Percentiles rank a stretch among this genome's conserved stretches.
These are phyloP conservation scores for Caenorhabditis sp. DNA, from an alignment of 2,888 invertebrate species.

Conservation along the genomic window DNA sequence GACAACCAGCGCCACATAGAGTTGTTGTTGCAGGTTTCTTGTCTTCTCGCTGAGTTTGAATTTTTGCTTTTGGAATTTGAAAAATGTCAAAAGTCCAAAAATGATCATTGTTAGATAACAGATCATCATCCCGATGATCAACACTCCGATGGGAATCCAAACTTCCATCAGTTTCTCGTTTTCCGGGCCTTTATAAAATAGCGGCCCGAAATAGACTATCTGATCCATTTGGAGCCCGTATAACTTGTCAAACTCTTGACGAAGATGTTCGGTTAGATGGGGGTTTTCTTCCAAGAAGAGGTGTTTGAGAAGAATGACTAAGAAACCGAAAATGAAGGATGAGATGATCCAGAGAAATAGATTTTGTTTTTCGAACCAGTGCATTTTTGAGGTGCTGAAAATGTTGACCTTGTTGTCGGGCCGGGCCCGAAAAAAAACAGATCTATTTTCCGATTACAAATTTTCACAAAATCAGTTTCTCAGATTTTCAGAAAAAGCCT, in stretches of 20 bases:
- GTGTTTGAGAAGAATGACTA: constrained; percentile 21
- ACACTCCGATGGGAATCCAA: constrained; percentile 14
- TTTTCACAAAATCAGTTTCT: no score
- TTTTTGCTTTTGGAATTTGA: constrained; percentile 7
- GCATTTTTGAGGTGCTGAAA: no score
- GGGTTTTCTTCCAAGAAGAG: constrained; percentile 20
- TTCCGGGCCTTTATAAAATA: constrained; percentile 13
- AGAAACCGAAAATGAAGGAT: constrained; percentile 15
- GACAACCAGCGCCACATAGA: constrained; percentile 18
- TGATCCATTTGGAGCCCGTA: constrained; percentile 28
- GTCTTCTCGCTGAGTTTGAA: constrained; percentile 16
- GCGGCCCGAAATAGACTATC: constrained; percentile 23
- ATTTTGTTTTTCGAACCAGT: neutral
- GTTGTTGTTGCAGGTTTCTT: constrained; percentile 23
- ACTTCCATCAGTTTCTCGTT: constrained; percentile 2
- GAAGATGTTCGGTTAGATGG: constrained; percentile 23
- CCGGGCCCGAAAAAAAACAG: no score
- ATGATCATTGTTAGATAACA: constrained; percentile 20
- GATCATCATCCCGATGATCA: neutral
- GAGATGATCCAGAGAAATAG: constrained; percentile 20
- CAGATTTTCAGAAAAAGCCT: no score
- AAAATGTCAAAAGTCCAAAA: constrained; percentile 13
- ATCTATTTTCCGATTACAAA: no score
- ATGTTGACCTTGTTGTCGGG: constrained; percentile 12
- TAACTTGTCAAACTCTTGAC: constrained; percentile 14